phyloP scores from a whole-genome alignment of 2,113 vertebrate genomes.

The Nipponia nippon region DNA sequence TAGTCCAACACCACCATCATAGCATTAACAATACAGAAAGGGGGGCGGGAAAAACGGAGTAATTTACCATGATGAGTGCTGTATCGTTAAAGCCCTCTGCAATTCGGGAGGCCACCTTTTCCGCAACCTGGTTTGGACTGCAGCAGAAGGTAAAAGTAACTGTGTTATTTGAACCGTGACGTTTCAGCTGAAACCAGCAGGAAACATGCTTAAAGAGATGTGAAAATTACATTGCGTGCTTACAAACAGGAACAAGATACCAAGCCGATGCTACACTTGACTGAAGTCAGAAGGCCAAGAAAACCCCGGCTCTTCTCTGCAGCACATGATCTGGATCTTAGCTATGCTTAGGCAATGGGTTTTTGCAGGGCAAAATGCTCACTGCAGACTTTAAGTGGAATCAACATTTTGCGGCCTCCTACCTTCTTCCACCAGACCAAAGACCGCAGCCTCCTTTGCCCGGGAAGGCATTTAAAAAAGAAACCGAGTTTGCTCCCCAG shows the following conservation, averaged over 20 bases:
- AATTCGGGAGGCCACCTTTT: constrained; percentile 93
- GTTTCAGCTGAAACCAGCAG: background rate
- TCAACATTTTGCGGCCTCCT: background rate
- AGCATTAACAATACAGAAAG: too few relatives aligned
- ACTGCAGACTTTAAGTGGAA: background rate
- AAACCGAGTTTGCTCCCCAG: background rate
- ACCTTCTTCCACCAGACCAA: background rate
- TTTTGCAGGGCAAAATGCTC: background rate
- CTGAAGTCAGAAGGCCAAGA: background rate
- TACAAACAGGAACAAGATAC: background rate
- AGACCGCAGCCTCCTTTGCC: background rate
- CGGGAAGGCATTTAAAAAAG: background rate
- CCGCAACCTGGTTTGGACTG: constrained; percentile 94
- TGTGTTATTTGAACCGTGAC: background rate
- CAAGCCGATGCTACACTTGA: background rate
- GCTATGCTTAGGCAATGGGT: background rate
- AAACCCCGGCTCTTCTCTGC: background rate
- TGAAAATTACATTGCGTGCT: background rate
- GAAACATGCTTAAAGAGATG: background rate
- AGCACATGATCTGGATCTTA: background rate
- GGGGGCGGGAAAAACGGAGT: background rate
- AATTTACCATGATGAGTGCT: constrained; percentile 89
- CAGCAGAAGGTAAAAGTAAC: background rate
- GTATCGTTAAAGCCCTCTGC: constrained; percentile 91
- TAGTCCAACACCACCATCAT: background rate